phyloP scores from a whole-genome alignment of 2,888 invertebrate genomes.

The Drosophila planitibia region DNA sequence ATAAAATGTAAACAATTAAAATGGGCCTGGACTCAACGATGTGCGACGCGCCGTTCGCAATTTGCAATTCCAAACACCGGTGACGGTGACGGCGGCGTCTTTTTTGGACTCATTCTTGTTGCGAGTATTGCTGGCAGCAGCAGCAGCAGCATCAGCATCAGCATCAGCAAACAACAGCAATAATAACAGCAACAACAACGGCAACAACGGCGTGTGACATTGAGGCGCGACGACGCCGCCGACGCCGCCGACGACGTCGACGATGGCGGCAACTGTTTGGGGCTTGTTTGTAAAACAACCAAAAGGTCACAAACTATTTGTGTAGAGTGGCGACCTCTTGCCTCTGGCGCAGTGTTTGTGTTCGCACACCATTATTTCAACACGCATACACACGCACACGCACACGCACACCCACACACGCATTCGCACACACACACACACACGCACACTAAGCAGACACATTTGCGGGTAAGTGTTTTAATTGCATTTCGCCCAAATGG shows the following conservation, averaged over 20 bases:
- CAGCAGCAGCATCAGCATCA: conserved; percentile 8
- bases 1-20: conserved; percentile 82
- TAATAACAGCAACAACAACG: conserved; percentile 4
- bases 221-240: conserved; percentile 65
- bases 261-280: conserved; percentile 51
- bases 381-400: conserved; percentile 46
- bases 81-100: conserved; percentile 40
- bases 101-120: conserved; percentile 32
- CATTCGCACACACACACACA: not conserved
- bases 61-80: conserved; percentile 79
- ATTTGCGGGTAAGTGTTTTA: conserved; percentile 75
- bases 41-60: conserved; percentile 72
- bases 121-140: conserved; percentile 23
- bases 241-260: conserved; percentile 27
- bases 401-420: conserved; percentile 18
- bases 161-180: conserved; percentile 16
- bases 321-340: conserved; percentile 76
- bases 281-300: conserved; percentile 82
- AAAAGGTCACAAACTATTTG: conserved; percentile 82
- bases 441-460: conserved; percentile 43
- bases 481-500: conserved; percentile 75
- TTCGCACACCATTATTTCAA: conserved; percentile 63
- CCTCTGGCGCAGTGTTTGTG: conserved; percentile 60
- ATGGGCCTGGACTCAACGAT: conserved; percentile 70
- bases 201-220: conserved; percentile 59